Conservation (phyloP, 2,797 vertebrate species). For the Rhabdomys pumilio region DNA sequence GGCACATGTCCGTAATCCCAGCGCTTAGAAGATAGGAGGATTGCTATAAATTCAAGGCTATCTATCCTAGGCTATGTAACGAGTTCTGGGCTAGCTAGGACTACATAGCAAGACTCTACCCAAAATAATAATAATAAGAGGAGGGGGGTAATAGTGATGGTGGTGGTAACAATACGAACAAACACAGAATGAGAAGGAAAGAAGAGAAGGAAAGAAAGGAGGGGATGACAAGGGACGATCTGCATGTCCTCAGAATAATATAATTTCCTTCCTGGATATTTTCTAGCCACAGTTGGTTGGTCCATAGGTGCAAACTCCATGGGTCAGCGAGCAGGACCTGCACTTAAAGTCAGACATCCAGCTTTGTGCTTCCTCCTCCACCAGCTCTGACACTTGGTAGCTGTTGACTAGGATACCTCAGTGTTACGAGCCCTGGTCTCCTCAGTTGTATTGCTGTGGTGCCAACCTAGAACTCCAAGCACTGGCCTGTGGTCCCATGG, state of each 20-base stretch:
- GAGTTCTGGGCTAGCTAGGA: not conserved
- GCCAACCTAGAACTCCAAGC: not conserved
- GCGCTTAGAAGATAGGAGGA: not conserved
- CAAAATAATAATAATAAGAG: not conserved
- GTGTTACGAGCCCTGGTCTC: not conserved
- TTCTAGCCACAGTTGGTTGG: not conserved
- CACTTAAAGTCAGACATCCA: not conserved
- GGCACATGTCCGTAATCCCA: not conserved
- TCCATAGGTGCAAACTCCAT: not conserved
- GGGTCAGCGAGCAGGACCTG: not conserved
- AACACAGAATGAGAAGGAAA: not conserved
- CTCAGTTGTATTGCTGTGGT: fast-evolving
- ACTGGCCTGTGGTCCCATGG: not conserved
- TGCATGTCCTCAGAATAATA: too few species aligned
- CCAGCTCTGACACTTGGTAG: not conserved
- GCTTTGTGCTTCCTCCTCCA: not conserved
- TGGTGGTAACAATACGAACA: not conserved
- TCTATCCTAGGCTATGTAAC: not conserved
- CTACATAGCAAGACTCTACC: not conserved
- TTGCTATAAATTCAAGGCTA: not conserved
- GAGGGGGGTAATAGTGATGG: not conserved
- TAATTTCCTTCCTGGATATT: not conserved
- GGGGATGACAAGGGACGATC: not conserved
- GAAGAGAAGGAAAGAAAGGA: not conserved
- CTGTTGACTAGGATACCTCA: not conserved